These are phyloP conservation scores for Parasteatoda lunata DNA, from an alignment of 2,888 invertebrate genomes.

Conservation along the genomic window DNA sequence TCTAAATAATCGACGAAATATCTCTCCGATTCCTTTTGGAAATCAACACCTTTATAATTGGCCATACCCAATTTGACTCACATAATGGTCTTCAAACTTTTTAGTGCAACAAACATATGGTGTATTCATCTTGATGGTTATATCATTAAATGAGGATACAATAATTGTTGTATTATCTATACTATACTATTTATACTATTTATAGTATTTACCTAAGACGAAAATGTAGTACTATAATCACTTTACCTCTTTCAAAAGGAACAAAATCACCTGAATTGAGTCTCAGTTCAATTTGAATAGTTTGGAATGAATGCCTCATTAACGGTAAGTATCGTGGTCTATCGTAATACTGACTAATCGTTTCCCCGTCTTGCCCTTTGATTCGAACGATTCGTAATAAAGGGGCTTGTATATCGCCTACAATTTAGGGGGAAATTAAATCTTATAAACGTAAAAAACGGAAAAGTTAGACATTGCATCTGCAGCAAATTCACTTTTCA, in stretches of 20 bases:
- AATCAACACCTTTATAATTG: conserved; percentile 8
- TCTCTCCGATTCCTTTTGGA: background rate
- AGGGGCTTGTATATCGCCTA: no score
- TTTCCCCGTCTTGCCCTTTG: background rate
- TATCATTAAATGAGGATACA: background rate
- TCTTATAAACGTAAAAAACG: conserved; percentile 70
- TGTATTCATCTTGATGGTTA: background rate
- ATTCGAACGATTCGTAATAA: no score
- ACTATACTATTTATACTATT: background rate
- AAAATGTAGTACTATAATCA: conserved; percentile 6
- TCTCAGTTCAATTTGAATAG: no score
- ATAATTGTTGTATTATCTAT: background rate
- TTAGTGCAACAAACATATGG: conserved; percentile 1
- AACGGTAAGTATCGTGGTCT: conserved; percentile 11
- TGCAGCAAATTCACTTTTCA: background rate
- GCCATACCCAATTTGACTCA: conserved; percentile 13
- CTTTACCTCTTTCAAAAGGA: conserved; percentile 20
- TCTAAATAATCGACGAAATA: background rate
- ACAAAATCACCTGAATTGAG: conserved; percentile 32
- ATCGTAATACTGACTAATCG: background rate
- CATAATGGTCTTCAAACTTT: conserved; percentile 14
- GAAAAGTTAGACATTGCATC: background rate
- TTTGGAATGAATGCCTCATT: background rate
- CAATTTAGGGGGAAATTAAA: conserved; percentile 69
- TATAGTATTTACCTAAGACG: background rate